These are phyloP conservation scores for Drosophila lacteicornis DNA, from an alignment of 1,140 invertebrate genomes.

Conservation along the genomic window DNA sequence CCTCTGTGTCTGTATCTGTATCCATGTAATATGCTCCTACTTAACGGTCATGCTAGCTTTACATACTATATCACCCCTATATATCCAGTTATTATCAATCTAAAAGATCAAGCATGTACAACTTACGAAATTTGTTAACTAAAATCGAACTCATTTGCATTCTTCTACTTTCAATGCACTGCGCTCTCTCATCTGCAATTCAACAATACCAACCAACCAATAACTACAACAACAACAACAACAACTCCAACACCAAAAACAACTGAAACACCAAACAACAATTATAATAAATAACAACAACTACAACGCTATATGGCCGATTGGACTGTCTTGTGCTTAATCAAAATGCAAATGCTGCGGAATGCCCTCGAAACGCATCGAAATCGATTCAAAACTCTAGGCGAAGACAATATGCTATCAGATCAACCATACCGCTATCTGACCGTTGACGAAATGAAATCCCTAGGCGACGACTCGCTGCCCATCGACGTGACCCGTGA, in stretches of 20 bases:
- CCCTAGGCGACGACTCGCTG: slow-evolving; percentile 95
- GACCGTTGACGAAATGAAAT: slow-evolving; percentile 97
- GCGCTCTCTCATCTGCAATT: slow-evolving; percentile 73
- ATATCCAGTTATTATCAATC: slow-evolving; percentile 28
- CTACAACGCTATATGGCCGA: slow-evolving; percentile 70
- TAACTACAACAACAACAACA: slow-evolving; percentile 31
- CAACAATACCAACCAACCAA: slow-evolving; percentile 49
- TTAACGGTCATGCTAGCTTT: slow-evolving; percentile 71
- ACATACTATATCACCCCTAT: slow-evolving; percentile 58
- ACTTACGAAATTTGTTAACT: slow-evolving; percentile 84
- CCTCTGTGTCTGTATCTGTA: slow-evolving; percentile 43
- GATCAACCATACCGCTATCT: slow-evolving; percentile 97
- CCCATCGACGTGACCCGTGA: slow-evolving; percentile 96
- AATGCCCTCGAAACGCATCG: slow-evolving; percentile 58
- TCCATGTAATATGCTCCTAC: slow-evolving; percentile 55
- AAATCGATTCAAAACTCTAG: slow-evolving; percentile 85
- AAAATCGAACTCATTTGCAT: slow-evolving; percentile 87
- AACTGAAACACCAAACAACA: slow-evolving; percentile 38
- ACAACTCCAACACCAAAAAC: slow-evolving; percentile 47
- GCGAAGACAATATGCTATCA: slow-evolving; percentile 94
- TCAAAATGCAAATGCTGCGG: slow-evolving; percentile 72
- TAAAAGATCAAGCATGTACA: slow-evolving; percentile 59
- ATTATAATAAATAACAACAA: slow-evolving; percentile 51
- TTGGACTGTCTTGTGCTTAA: slow-evolving; percentile 81
- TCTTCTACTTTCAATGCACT: slow-evolving; percentile 78